phyloP scores from a whole-genome alignment of 1,140 invertebrate species.

The Drosophila sucinea region DNA sequence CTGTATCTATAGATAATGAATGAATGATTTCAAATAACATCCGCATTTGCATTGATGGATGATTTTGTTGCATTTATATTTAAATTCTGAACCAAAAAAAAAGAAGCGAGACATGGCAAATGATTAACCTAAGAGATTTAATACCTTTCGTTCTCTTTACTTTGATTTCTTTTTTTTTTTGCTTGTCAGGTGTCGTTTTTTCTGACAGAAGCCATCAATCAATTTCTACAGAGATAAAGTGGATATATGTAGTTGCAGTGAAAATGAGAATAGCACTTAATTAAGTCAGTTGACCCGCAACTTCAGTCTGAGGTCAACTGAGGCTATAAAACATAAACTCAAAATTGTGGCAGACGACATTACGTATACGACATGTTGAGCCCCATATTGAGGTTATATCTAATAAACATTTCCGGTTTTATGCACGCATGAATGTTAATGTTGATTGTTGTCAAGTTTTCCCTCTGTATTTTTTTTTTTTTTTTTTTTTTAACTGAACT shows the following conservation, averaged over 20 bases:
- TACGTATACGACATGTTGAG: slow-evolving; percentile 47
- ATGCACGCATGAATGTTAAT: slow-evolving; percentile 77
- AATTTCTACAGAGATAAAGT: slow-evolving; percentile 62
- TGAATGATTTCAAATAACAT: neutral
- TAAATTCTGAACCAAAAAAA: neutral
- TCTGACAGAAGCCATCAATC: slow-evolving; percentile 57
- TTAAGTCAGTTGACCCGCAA: slow-evolving; percentile 42
- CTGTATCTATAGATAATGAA: slow-evolving; percentile 4
- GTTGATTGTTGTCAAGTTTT: slow-evolving; percentile 65
- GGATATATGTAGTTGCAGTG: slow-evolving; percentile 25
- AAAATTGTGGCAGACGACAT: slow-evolving; percentile 32
- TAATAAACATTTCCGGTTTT: slow-evolving; percentile 66
- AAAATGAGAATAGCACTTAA: slow-evolving; percentile 37
- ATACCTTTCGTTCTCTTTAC: slow-evolving; percentile 17
- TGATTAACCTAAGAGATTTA: slow-evolving; percentile 44
- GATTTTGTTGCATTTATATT: slow-evolving; percentile 8
- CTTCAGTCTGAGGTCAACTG: neutral
- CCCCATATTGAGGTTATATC: slow-evolving; percentile 58
- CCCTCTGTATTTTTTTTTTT: neutral
- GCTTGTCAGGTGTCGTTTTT: slow-evolving; percentile 39
- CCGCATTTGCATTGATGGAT: slow-evolving; percentile 9
- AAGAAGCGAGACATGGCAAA: neutral
- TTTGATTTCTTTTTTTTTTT: slow-evolving; percentile 48
- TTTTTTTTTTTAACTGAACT: slow-evolving; percentile 1
- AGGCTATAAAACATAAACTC: slow-evolving; percentile 18